Evolutionary conservation across 2,888 invertebrate species (phyloP).

Genomic region (Chloroclysta siterata): DNA sequence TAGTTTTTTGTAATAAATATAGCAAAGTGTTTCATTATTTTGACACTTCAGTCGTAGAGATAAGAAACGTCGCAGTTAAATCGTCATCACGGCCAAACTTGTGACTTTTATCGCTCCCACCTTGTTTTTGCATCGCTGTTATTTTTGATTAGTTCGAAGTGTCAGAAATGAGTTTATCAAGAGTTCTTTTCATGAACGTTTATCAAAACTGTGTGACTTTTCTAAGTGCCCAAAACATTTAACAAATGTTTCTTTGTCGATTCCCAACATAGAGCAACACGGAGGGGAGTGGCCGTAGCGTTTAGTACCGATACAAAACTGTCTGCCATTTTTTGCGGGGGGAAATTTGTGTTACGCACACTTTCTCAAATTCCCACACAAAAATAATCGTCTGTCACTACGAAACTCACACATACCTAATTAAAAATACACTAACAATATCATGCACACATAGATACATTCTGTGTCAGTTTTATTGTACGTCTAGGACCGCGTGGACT

Average conservation of each 20-base stretch:
- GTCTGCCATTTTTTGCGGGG: too few relatives aligned
- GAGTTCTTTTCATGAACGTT: not conserved
- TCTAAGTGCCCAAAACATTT: not conserved
- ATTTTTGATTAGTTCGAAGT: conserved; percentile 40
- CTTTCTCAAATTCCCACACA: too few relatives aligned
- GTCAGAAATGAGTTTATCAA: conserved; percentile 40
- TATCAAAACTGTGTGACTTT: not conserved
- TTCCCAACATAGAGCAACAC: too few relatives aligned
- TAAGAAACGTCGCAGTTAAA: conserved; percentile 57
- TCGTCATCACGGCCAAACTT: conserved; percentile 49
- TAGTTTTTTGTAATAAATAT: conserved; percentile 26
- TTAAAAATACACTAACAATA: too few relatives aligned
- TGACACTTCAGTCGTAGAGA: conserved; percentile 60
- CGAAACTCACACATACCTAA: too few relatives aligned
- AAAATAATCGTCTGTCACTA: too few relatives aligned
- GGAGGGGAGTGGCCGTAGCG: too few relatives aligned
- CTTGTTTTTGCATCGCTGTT: conserved; percentile 46
- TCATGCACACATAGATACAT: too few relatives aligned
- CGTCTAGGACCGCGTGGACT: too few relatives aligned
- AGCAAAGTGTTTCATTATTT: conserved; percentile 54
- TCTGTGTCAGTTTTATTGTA: too few relatives aligned
- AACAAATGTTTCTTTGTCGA: not conserved
- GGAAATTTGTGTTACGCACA: too few relatives aligned
- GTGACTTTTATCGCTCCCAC: conserved; percentile 55
- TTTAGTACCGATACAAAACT: too few relatives aligned